Evolutionary conservation across 2,888 invertebrate species (phyloP).

Genomic region (Dolomedes plantarius): DNA sequence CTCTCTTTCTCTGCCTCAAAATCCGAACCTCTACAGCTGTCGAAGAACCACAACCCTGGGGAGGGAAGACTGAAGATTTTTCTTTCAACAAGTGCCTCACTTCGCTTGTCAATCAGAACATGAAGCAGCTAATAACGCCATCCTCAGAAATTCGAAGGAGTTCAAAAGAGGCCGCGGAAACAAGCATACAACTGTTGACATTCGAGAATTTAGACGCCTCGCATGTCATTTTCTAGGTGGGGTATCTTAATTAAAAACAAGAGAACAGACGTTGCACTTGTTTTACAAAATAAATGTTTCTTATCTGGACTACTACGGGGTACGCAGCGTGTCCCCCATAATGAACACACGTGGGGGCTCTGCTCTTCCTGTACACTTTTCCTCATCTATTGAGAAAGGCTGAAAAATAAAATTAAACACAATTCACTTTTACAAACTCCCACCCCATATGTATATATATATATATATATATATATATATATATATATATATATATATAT

Average conservation of each 20-base stretch:
- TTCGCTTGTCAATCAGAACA: constrained; percentile 63
- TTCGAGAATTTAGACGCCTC: neutral
- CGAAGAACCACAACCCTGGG: neutral
- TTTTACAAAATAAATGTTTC: no score
- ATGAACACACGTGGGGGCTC: no score
- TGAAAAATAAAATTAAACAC: no score
- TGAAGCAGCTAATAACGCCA: constrained; percentile 50
- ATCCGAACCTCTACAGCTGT: neutral
- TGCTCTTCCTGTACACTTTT: no score
- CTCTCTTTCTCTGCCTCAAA: neutral
- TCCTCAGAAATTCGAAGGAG: constrained; percentile 46
- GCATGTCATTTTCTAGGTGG: neutral
- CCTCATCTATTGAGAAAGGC: no score
- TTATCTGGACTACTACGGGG: no score
- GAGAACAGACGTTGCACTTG: no score
- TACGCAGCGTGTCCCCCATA: no score
- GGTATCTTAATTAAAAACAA: neutral
- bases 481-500: no score
- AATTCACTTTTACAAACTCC: no score
- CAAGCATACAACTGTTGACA: neutral
- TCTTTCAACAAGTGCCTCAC: constrained; percentile 37
- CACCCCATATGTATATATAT: no score
- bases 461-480: no score
- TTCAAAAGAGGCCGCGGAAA: constrained; percentile 50
- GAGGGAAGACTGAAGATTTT: neutral